A percentile compares a stretch with the other conserved stretches of the same genome.
These are phyloP conservation scores for Myopa tessellatipennis DNA, from an alignment of 2,888 invertebrate genomes.

Conservation along the genomic window DNA sequence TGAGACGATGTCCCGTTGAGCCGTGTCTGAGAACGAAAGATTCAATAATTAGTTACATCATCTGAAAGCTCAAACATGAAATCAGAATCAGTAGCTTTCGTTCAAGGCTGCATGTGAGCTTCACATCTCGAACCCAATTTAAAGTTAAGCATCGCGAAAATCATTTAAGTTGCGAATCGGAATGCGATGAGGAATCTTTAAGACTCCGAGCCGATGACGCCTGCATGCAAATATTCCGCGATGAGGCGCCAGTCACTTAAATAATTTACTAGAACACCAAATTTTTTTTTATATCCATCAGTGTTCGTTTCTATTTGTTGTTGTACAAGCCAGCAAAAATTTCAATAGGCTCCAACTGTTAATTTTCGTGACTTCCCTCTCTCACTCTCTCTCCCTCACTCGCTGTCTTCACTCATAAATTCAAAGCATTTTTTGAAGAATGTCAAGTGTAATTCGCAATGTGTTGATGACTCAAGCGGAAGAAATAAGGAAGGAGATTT, in stretches of 20 bases:
- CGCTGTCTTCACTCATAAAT: no score
- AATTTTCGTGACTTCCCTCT: no score
- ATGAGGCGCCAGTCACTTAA: slow-evolving; percentile 29
- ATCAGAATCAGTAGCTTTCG: background rate
- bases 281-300: no score
- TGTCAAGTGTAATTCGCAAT: no score
- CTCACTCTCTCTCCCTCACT: no score
- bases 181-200: background rate
- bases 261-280: no score
- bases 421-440: no score
- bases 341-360: no score
- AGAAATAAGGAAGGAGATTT: no score
- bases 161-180: background rate
- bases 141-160: slow-evolving; percentile 30
- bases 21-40: slow-evolving; percentile 52
- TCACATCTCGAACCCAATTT: slow-evolving; percentile 26
- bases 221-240: slow-evolving; percentile 27
- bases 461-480: no score
- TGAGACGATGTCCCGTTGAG: slow-evolving; percentile 59
- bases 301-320: no score
- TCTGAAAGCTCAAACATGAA: background rate
- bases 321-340: no score
- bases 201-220: slow-evolving; percentile 27
- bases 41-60: slow-evolving; percentile 15
- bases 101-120: background rate